phyloP scores from a whole-genome alignment of 2,888 invertebrate species.

The Ariolimax columbianus region DNA sequence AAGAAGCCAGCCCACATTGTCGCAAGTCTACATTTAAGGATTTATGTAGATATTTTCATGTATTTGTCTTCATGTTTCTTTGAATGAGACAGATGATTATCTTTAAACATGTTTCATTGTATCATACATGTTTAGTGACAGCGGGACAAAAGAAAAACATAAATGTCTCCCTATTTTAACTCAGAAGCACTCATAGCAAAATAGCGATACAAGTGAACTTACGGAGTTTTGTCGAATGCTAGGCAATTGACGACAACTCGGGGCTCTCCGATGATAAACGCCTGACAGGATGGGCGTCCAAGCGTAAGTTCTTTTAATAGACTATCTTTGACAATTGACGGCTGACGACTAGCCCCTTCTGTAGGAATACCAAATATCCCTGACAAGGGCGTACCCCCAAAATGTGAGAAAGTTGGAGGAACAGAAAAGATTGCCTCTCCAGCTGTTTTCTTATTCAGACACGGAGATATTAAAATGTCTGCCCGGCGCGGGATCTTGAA shows the following conservation, averaged over 20 bases:
- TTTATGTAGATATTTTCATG: too few species aligned
- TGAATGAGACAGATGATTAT: background rate
- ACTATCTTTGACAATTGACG: slow-evolving; percentile 16
- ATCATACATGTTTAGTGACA: background rate
- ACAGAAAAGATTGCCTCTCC: background rate
- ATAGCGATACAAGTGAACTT: background rate
- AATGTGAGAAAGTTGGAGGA: slow-evolving; percentile 9
- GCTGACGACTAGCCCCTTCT: background rate
- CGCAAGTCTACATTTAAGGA: too few species aligned
- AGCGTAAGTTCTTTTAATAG: slow-evolving; percentile 13
- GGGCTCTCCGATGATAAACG: background rate
- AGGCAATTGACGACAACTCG: background rate
- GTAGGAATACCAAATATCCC: slow-evolving; percentile 4
- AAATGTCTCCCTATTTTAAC: background rate
- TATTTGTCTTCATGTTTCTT: background rate
- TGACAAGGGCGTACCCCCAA: slow-evolving; percentile 10
- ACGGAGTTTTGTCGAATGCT: background rate
- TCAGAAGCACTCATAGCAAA: background rate
- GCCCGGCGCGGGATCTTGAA: background rate
- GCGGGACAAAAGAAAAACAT: background rate
- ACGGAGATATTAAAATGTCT: background rate
- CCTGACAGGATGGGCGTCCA: slow-evolving; percentile 20
- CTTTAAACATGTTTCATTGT: background rate
- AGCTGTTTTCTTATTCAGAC: slow-evolving; percentile 5
- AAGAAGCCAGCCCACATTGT: background rate